Evolutionary conservation across 2,888 invertebrate genomes (phyloP).

Genomic region (Sinelater perroti): DNA sequence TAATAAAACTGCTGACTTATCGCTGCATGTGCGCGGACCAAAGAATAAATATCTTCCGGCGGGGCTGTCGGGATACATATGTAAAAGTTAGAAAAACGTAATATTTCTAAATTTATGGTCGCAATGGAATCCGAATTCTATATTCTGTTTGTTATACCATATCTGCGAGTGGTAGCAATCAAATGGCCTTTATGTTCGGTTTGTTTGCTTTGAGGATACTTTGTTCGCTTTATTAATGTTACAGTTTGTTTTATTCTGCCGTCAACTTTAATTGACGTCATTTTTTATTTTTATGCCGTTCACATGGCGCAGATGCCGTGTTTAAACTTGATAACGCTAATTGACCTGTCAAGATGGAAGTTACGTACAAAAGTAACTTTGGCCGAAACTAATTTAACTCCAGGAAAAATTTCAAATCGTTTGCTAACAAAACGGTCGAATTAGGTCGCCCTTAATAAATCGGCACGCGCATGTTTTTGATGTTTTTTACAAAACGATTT

Average conservation of each 20-base stretch:
- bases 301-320: not conserved
- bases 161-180: conserved; percentile 25
- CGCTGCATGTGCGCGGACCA: conserved; percentile 33
- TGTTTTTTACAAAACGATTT: no score
- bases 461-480: no score
- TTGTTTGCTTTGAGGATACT: conserved; percentile 21
- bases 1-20: conserved; percentile 37
- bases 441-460: no score
- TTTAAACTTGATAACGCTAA: not conserved
- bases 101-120: conserved; percentile 37
- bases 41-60: conserved; percentile 38
- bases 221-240: conserved; percentile 22
- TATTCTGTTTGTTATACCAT: conserved; percentile 30
- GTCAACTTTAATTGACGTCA: not conserved
- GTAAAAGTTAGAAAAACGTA: conserved; percentile 38
- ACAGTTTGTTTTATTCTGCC: conserved; percentile 16
- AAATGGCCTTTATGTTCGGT: conserved; percentile 29
- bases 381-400: conserved; percentile 3
- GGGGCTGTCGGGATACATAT: conserved; percentile 36
- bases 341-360: conserved; percentile 8
- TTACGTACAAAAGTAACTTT: conserved; percentile 1
- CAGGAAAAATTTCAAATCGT: no score
- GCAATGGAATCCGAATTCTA: conserved; percentile 38
- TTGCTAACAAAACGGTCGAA: no score
- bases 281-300: conserved; percentile 1